Percentiles rank a stretch among this genome's conserved stretches.
phyloP scores from a whole-genome alignment of 30 jellyfish, hydroid and myxozoan genomes.

The Hydractinia symbiolongicarpus region DNA sequence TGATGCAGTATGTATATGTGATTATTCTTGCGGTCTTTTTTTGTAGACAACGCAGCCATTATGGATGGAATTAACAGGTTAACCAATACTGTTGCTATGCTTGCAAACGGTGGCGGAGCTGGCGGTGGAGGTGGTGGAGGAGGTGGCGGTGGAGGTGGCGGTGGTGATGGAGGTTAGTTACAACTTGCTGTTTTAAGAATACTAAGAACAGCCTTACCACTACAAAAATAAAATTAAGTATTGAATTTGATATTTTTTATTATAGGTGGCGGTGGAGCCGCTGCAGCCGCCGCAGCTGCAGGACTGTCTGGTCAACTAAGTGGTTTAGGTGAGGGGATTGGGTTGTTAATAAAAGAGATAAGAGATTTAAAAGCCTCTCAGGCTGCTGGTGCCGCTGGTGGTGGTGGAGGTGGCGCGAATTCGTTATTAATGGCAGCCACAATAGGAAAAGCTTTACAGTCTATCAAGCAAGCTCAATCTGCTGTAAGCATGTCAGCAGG shows the following conservation, averaged over 20 bases:
- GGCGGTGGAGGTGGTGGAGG: constrained; percentile 68
- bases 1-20: background rate
- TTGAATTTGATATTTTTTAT: background rate
- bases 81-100: constrained; percentile 61
- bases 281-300: constrained; percentile 43
- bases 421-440: constrained; percentile 24
- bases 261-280: constrained; percentile 28
- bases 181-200: background rate
- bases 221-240: background rate
- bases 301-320: constrained; percentile 88
- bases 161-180: constrained; percentile 38
- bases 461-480: constrained; percentile 19
- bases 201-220: background rate
- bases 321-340: constrained; percentile 92
- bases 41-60: constrained; percentile 49
- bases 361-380: constrained; percentile 62
- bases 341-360: constrained; percentile 76
- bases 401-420: constrained; percentile 20
- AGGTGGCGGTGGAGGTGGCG: constrained; percentile 59
- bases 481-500: constrained; percentile 7
- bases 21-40: background rate
- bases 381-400: constrained; percentile 13
- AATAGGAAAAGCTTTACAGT: constrained; percentile 17
- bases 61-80: constrained; percentile 70
- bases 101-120: constrained; percentile 52